Evolutionary conservation across 1,140 invertebrate species (phyloP).

Genomic region (Megalopta genalis): DNA sequence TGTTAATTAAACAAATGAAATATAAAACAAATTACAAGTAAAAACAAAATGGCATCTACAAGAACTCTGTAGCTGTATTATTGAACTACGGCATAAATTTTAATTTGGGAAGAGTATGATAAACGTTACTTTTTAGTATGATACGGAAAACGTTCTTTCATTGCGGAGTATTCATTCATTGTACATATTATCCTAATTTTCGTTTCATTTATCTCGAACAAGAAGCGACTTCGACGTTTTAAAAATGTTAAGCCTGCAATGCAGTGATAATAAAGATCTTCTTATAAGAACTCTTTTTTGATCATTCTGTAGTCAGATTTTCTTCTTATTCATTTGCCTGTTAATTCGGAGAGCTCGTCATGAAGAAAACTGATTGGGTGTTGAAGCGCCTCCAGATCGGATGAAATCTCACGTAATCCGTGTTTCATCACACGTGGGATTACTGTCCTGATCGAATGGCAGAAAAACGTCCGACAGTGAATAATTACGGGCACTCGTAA

Average conservation of each 20-base stretch:
- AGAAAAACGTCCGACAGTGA: not conserved
- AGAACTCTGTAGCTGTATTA: no score
- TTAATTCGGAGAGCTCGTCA: not conserved
- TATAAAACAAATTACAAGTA: no score
- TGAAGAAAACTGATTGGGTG: constrained; percentile 6
- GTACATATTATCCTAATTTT: no score
- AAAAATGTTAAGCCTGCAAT: not conserved
- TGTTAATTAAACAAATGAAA: no score
- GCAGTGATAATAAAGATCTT: not conserved
- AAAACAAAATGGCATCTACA: no score
- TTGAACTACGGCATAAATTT: no score
- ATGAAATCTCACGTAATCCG: constrained; percentile 8
- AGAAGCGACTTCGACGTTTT: not conserved
- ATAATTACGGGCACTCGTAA: not conserved
- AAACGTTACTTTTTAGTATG: no score
- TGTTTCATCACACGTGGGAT: constrained; percentile 6
- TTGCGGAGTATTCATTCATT: no score
- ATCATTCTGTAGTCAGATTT: not conserved
- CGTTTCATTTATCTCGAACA: no score
- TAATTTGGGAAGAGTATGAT: no score
- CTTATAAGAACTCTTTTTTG: not conserved
- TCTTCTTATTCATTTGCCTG: not conserved
- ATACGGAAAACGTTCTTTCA: no score
- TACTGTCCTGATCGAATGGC: not conserved
- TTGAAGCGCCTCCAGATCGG: not conserved